These are phyloP conservation scores for Chloroceryle aenea DNA, from an alignment of 2,113 vertebrate species.

Conservation along the genomic window DNA sequence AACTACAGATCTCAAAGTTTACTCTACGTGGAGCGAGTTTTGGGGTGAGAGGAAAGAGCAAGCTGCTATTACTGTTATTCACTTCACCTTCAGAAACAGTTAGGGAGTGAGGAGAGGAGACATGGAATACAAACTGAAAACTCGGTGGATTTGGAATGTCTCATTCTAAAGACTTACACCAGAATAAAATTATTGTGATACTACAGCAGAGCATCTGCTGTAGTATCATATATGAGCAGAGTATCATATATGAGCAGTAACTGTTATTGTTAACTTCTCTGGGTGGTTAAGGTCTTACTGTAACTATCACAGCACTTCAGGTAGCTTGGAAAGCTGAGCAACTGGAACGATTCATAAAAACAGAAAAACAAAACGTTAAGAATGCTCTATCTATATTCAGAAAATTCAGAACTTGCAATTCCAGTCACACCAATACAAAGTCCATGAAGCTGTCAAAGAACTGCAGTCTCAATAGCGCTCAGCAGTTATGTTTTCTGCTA, in stretches of 20 bases:
- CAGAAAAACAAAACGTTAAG: neutral
- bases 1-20: neutral
- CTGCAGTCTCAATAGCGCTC: neutral
- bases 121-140: neutral
- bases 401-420: neutral
- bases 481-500: neutral
- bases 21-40: neutral
- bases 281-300: neutral
- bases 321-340: neutral
- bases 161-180: neutral
- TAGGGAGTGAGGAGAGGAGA: neutral
- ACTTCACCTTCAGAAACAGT: neutral
- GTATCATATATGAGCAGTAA: neutral
- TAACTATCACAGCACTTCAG: neutral
- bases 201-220: neutral
- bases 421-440: neutral
- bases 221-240: too few species aligned
- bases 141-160: fast-evolving
- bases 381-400: neutral
- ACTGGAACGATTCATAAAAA: neutral
- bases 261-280: neutral
- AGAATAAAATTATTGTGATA: neutral
- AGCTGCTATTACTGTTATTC: neutral
- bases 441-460: neutral
- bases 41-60: neutral